Base-by-base conservation (phyloP, 2,113 vertebrate genomes). In the Tretioscincus oriximinensis region DNA sequence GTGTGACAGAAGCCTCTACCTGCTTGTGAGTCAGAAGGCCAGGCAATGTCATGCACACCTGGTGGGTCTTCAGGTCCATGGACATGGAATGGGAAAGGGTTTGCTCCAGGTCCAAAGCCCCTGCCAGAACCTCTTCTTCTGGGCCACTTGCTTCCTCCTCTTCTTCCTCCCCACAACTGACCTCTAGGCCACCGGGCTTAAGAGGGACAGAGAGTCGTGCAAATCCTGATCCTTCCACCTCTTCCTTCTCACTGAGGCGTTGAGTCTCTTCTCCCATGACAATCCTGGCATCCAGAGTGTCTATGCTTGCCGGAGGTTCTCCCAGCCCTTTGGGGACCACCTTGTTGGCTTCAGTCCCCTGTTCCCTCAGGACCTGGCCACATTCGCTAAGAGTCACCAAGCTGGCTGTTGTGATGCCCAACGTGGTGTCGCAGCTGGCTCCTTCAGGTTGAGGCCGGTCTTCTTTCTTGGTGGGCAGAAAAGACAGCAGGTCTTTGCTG, bases 261-360 rank as follows among this genome's bases (percentile, higher is more conserved):
- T 91, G 84, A 0, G 97, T 96, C 89, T 99, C 97, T 90, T 98
- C 96, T 1, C 97, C 97, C 97, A 98, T 98, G 75, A 98, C 97
- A 18, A 98, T 96, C 82, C 97, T 92, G 45, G 96, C 92, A 77
- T 97, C 97, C 81, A 97, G 93, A 8, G 92, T 91, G 21, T 95
- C 93, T 0, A 82, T 45, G 7, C 74, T 74, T 61, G 82, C 31
- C 7, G 66, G 66, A 20, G 80, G 28, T 0, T n/a, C 1, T 0
- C 47, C 51, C 1, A 24, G 73, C 9, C 93, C 49, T 91, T 88
- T 68, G 86, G 93, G 51, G 9, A 77, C n/a, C 3, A 7, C 11
- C 88, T 66, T n/a, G 12, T 2, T 5, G 84, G 84, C 81, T 89
- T 94, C 35, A 87, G 95, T 28, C 4, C 60, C 28, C 87, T 85